Conservation (phyloP, 37 sponge, comb jelly and placozoan genomes). For the Cladorhizidae sp. region DNA sequence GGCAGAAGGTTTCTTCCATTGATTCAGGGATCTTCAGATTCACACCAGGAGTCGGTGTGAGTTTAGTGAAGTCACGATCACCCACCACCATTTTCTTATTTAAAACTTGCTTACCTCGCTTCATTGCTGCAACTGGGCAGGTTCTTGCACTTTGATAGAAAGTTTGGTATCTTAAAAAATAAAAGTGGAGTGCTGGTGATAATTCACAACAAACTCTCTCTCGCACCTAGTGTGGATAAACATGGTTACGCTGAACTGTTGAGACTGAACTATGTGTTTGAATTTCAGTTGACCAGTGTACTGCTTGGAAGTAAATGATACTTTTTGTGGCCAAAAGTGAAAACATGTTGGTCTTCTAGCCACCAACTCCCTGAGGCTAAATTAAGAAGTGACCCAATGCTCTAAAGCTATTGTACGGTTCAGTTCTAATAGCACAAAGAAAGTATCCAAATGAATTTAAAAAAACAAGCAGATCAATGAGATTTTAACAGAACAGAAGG, state of each 20-base stretch:
- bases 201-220: too few relatives aligned
- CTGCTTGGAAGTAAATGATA: conserved; percentile 16
- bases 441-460: conserved; percentile 44
- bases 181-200: conserved; percentile 7
- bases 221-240: conserved; percentile 38
- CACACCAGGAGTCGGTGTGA: too few relatives aligned
- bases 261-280: conserved; percentile 41
- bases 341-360: too few relatives aligned
- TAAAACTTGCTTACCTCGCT: conserved; percentile 34
- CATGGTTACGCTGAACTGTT: conserved; percentile 38
- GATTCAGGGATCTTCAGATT: too few relatives aligned
- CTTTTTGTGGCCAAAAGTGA: conserved; percentile 51
- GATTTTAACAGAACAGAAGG: conserved; percentile 37
- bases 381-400: conserved; percentile 40
- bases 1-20: too few relatives aligned
- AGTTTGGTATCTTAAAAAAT: conserved; percentile 45
- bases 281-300: conserved; percentile 40
- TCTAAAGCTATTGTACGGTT: conserved; percentile 21
- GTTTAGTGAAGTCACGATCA: conserved; percentile 50
- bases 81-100: conserved; percentile 29
- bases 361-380: conserved; percentile 57
- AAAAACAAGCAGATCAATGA: conserved; percentile 43
- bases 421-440: conserved; percentile 40
- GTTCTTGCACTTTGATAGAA: conserved; percentile 60
- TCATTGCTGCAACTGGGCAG: conserved; percentile 65